phyloP scores from a whole-genome alignment of 2,797 vertebrate species.

The Anguilla anguilla region DNA sequence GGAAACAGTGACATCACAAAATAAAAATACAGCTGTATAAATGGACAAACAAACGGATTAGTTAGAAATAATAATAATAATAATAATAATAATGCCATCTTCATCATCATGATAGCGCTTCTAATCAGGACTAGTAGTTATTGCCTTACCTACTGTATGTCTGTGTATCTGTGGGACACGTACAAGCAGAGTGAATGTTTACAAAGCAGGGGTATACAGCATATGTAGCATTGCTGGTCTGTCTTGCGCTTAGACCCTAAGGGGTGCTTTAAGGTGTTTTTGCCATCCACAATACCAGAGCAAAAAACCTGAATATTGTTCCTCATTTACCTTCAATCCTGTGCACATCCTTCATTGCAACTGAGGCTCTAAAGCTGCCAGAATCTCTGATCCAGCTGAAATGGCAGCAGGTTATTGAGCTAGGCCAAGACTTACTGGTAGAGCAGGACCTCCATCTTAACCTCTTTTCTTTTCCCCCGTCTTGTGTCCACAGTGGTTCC shows the following conservation, averaged over 20 bases:
- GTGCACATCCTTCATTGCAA: background rate
- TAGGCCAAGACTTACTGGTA: background rate
- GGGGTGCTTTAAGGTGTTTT: background rate
- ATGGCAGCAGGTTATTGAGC: background rate
- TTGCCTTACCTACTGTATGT: background rate
- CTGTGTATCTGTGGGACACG: background rate
- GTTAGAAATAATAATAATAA: background rate
- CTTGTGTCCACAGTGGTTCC: constrained; percentile 14
- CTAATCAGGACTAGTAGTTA: background rate
- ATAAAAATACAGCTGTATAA: background rate
- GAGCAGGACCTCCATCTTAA: background rate
- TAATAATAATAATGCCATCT: background rate
- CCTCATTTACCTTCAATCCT: background rate
- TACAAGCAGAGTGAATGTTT: background rate
- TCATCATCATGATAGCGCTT: background rate
- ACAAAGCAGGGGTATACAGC: background rate
- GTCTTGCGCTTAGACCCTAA: background rate
- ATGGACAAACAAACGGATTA: background rate
- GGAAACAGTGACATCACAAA: background rate
- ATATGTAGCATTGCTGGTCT: background rate
- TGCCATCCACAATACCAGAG: background rate
- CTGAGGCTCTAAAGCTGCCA: background rate
- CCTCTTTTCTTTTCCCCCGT: background rate
- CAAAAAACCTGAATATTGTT: background rate
- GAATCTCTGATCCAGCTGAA: constrained; percentile 4